Conservation (phyloP, 2,888 invertebrate species). For the Leptopilina myrica region DNA sequence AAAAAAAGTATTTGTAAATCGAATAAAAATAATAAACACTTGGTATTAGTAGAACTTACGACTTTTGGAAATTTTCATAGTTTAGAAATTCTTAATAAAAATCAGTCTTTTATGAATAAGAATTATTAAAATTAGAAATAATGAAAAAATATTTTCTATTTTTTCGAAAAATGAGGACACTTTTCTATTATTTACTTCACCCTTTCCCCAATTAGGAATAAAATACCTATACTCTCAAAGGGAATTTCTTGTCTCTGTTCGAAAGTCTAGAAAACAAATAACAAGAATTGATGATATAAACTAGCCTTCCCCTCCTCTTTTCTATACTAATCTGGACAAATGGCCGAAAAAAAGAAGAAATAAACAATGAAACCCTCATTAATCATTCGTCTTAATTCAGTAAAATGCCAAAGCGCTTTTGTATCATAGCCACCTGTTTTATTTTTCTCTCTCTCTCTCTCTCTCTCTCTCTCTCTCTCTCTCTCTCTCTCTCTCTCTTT, state of each 20-base stretch:
- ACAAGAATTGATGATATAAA: conserved; percentile 41
- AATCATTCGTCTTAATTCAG: conserved; percentile 35
- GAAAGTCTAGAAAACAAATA: conserved; percentile 22
- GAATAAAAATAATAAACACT: no score
- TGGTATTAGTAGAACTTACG: no score
- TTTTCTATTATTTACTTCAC: not conserved
- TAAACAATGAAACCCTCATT: conserved; percentile 16
- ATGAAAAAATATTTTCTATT: not conserved
- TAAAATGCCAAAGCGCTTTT: conserved; percentile 18
- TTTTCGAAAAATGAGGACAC: not conserved
- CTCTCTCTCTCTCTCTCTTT: not conserved
- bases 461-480: no score
- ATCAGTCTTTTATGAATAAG: no score
- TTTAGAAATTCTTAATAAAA: no score
- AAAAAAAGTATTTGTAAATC: no score
- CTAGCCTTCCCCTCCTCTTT: conserved; percentile 6
- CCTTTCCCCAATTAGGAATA: conserved; percentile 22
- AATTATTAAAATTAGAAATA: no score
- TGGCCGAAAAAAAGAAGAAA: conserved; percentile 17
- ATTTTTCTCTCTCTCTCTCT: not conserved
- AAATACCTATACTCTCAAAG: conserved; percentile 27
- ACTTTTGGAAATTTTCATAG: no score
- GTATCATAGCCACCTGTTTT: not conserved
- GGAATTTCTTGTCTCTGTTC: conserved; percentile 27
- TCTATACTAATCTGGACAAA: conserved; percentile 26